Evolutionary conservation across 2,113 vertebrate genomes (phyloP).

Genomic region (Ctenodactylus gundi): DNA sequence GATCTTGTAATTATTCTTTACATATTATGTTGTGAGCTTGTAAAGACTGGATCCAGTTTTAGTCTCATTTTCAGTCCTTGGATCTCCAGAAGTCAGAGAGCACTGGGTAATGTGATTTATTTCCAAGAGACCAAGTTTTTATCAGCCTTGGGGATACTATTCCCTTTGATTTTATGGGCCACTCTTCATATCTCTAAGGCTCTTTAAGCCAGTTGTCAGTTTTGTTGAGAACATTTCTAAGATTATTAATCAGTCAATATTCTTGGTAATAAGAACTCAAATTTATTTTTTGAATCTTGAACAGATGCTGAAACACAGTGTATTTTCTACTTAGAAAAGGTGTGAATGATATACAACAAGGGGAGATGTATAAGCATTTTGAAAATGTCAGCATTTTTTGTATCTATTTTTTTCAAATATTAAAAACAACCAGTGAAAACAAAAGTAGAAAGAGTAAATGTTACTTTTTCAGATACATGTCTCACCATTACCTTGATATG

Average conservation of each 20-base stretch:
- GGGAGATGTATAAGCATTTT: slow-evolving; percentile 6
- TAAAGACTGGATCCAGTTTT: background rate
- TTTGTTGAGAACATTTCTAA: background rate
- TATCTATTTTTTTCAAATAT: slow-evolving; percentile 17
- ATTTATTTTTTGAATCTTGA: slow-evolving; percentile 4
- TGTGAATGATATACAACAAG: background rate
- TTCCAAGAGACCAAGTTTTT: slow-evolving; percentile 17
- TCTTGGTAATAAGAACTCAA: slow-evolving; percentile 8
- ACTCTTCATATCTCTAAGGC: background rate
- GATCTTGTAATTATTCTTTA: too few relatives aligned
- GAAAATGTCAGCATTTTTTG: background rate
- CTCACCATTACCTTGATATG: background rate
- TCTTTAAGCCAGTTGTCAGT: background rate
- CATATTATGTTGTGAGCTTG: background rate
- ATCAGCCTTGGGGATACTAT: background rate
- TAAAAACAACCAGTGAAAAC: background rate
- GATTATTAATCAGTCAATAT: background rate
- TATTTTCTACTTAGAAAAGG: background rate
- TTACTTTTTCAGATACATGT: background rate
- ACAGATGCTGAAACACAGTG: background rate
- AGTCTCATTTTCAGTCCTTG: background rate
- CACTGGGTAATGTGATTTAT: background rate
- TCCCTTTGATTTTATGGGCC: background rate
- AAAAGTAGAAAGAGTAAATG: background rate
- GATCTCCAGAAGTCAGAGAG: background rate